A percentile compares a stretch with the other conserved stretches of the same genome.
phyloP scores from a whole-genome alignment of 92 coral and sea anemone species.

The Phenganax subtilis region DNA sequence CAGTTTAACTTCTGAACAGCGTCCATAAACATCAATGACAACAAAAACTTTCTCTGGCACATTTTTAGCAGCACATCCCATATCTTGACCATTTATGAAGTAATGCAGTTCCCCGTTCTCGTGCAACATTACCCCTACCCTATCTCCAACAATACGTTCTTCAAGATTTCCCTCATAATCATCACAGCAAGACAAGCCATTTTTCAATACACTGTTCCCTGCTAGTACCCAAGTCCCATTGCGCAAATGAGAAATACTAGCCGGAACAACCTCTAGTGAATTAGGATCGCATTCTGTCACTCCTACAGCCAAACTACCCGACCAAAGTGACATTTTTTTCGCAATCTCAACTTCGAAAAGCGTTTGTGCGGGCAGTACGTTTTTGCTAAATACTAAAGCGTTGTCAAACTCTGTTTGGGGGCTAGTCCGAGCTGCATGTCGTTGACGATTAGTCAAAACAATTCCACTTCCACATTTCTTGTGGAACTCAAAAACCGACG shows the following conservation, averaged over 20 bases:
- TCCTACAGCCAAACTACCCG: conserved; percentile 87
- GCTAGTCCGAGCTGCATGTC: conserved; percentile 75
- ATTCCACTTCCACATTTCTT: conserved; percentile 74
- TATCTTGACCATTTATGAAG: conserved; percentile 79
- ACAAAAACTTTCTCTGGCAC: conserved; percentile 70
- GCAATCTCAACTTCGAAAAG: conserved; percentile 79
- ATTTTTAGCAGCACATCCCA: conserved; percentile 81
- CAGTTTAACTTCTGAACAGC: conserved; percentile 76
- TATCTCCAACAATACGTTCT: conserved; percentile 70
- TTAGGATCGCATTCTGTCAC: conserved; percentile 75
- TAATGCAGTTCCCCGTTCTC: conserved; percentile 71
- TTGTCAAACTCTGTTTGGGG: conserved; percentile 90
- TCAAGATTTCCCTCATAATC: conserved; percentile 80
- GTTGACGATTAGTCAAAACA: conserved; percentile 63
- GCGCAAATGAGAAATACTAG: conserved; percentile 74
- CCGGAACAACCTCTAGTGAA: conserved; percentile 63
- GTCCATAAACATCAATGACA: conserved; percentile 91
- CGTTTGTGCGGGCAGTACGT: conserved; percentile 53
- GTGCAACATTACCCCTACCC: conserved; percentile 67
- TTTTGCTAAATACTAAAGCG: conserved; percentile 80
- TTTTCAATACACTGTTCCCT: conserved; percentile 74
- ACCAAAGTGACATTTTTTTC: conserved; percentile 77
- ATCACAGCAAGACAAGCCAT: conserved; percentile 74
- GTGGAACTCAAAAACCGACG: conserved; percentile 70
- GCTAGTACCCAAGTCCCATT: conserved; percentile 97